Evolutionary conservation across 2,797 vertebrate genomes (phyloP).

Genomic region (Hirundo rustica): DNA sequence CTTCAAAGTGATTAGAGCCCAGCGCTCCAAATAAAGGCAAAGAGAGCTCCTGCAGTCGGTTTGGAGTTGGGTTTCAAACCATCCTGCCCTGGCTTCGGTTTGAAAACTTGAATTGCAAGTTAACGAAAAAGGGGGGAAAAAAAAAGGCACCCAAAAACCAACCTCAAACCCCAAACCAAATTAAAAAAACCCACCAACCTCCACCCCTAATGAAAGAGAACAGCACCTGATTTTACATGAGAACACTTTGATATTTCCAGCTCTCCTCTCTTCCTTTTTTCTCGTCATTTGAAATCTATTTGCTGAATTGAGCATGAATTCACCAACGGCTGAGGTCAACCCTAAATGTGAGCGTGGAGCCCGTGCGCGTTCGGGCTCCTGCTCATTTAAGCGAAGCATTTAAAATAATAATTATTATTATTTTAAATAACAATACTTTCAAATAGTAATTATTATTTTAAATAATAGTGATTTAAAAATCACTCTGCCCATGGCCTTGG

Average conservation of each 20-base stretch:
- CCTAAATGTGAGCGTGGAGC: background rate
- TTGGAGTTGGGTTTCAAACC: conserved; percentile 52
- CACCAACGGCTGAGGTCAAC: conserved; percentile 14
- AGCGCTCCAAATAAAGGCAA: conserved; percentile 66
- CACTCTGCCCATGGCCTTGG: background rate
- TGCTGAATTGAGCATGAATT: conserved; percentile 15
- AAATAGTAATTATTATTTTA: background rate
- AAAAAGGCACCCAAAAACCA: conserved; percentile 8
- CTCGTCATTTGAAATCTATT: background rate
- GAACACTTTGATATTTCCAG: conserved; percentile 47
- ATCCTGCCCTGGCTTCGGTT: conserved; percentile 18
- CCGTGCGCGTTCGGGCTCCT: background rate
- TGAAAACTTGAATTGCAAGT: conserved; percentile 57
- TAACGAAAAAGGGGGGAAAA: background rate
- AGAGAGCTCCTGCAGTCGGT: conserved; percentile 18
- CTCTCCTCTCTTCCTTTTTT: conserved; percentile 24
- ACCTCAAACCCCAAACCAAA: conserved; percentile 61
- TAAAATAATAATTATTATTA: background rate
- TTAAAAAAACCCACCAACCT: conserved; percentile 58
- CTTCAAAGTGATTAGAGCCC: conserved; percentile 68
- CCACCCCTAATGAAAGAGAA: conserved; percentile 30
- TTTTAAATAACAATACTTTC: background rate
- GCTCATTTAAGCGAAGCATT: background rate
- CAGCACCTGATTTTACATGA: conserved; percentile 37
- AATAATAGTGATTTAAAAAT: background rate